Base-by-base conservation (phyloP, 2,888 invertebrate genomes). In the Polyommatus icarus region DNA sequence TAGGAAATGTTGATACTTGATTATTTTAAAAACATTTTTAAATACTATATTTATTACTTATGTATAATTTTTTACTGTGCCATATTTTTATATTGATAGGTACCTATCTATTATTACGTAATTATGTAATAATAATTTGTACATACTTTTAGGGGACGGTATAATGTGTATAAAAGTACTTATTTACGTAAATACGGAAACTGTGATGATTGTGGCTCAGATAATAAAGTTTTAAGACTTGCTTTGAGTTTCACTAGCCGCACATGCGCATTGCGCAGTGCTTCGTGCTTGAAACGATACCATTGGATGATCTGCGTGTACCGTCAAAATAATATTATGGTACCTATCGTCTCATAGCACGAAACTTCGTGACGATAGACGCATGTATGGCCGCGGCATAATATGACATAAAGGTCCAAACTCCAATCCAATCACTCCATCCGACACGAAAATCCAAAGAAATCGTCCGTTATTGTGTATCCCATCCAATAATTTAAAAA, bases 191-290 rank as follows among this genome's bases (percentile, higher is more conserved):
- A 78, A 78, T 87, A 89, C 87, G 84, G 87, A 90, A 91, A 87
- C 91, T 91, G 91, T 91, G 91, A 91, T 91, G 87, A 89, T 88
- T 90, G 89, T 90, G 89, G 88, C 89, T 91, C 89, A 89, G 85
- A 80, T 86, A 88, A 86, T 86, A 88, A 90, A 87, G 79, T 81
- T 80, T 79, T 81, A 80, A 80, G 77, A 80, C 78, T 76, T 72
- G 61, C 12, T 61, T 4, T 32, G 3, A 71, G 24, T n/a, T 79
- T 78, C 20, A 61, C 24, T 24, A 24, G 24, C 24, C 24, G 24
- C 24, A 24, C 24, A 24, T 24, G 1, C 24, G 24, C 24, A 24
- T 1, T 24, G 24, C 1, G 24, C 24, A 24, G 24, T 24, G 24
- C 1, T 24, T 24, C 24, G 24, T 24, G 24, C 24, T 24, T 24